Conservation (phyloP, 2,113 vertebrate genomes). For the Smithornis capensis region DNA sequence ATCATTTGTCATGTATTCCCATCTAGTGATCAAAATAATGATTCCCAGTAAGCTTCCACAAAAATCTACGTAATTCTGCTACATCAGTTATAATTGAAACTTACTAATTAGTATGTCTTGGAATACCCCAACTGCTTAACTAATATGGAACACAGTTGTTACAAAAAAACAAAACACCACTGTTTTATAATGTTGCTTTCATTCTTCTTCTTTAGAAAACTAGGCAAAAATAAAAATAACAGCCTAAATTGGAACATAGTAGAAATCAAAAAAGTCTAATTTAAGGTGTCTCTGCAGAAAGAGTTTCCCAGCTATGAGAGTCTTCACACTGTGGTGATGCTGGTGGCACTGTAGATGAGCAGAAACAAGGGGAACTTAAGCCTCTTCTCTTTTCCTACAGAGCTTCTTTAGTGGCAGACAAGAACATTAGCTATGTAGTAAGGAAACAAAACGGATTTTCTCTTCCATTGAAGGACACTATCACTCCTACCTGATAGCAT, state of each 20-base stretch:
- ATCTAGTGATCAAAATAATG: background rate
- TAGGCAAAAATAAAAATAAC: background rate
- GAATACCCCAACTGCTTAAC: slow-evolving; percentile 1
- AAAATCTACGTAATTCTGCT: background rate
- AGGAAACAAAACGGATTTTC: background rate
- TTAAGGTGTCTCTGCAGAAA: background rate
- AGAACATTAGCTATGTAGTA: background rate
- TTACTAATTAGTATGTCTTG: slow-evolving; percentile 30
- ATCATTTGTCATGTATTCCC: background rate
- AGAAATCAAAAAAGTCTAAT: background rate
- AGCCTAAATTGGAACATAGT: background rate
- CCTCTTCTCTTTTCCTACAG: background rate
- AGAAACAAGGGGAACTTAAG: background rate
- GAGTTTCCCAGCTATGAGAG: background rate
- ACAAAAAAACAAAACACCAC: background rate
- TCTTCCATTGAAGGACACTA: background rate
- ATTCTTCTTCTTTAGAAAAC: background rate
- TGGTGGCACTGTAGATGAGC: background rate
- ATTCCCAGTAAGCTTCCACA: background rate
- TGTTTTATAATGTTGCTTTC: background rate
- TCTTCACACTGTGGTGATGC: background rate
- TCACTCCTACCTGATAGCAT: background rate
- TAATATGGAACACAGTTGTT: background rate
- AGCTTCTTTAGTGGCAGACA: background rate
- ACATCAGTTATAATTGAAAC: slow-evolving; percentile 23